Base-by-base conservation (phyloP, 2,113 vertebrate genomes). In the Brachionichthys hirsutus region DNA sequence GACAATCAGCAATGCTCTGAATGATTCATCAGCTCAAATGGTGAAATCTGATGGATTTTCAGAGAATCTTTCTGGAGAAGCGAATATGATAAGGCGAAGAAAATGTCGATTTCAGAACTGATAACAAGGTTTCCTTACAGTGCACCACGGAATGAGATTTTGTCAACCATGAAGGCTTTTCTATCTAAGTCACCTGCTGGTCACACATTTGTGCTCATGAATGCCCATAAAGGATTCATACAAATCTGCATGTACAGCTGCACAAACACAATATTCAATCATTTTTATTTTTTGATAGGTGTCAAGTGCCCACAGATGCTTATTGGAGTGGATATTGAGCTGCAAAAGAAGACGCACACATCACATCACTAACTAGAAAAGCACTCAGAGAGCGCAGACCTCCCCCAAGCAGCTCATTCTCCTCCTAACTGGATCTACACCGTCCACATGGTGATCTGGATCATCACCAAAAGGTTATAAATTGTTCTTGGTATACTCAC, bases 11-110 rank as follows among this genome's bases (percentile, higher is more conserved):
- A 2, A 18, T 16, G 20, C 57, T 35, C 17, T 54, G 38, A 78
- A 59, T 77, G 53, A 73, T 73, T 69, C 61, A 65, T 48, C 34
- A 51, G 46, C 47, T 70, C 2, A 30, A 30, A 30, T 30, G 24
- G 24, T 30, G 38, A 65, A 14, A 24, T 50, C n/a, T 72, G 57
- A 59, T 46, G 49, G 42, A 18, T 64, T 59, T 48, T 38, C 36
- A 2, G 12, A 62, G 40, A 46, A 65, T 50, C 30, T 34, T 38
- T 80, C 42, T 58, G 22, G 30, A 19, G 35, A 30, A 30, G 24
- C 24, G 18, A 58, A 47, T 18, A 49, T 40, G 2, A 6, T 19
- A 13, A 9, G 12, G 49, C 20, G 12, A 30, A 30, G 24, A 6
- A 30, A 55, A 48, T 62, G 56, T 66, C 15, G 15, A 12, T 61